Evolutionary conservation across 2,888 invertebrate genomes (phyloP), one percentile per base, ranked within the genome.

Genomic region (Dione vanillae): DNA sequence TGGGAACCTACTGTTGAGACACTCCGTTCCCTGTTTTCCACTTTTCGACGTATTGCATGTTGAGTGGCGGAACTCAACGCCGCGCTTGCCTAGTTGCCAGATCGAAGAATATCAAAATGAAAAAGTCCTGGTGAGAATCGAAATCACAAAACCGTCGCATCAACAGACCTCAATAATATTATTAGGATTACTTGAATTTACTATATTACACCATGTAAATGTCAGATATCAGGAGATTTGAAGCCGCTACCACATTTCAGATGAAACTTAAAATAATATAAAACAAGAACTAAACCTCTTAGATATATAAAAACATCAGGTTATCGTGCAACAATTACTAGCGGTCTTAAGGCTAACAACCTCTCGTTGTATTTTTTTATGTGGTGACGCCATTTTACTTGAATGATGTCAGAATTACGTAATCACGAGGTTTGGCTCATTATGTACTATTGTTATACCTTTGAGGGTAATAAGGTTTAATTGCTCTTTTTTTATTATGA

Each of bases 361-460:
- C 12, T 19, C 59, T 70, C 69, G 35, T 49, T 47, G 37, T 37
- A 61, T 67, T 61, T 61, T 69, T 70, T 70, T 69, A n/a, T 70
- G 59, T 70, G 59, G 43, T 70, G 69, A 70, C 65, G 69, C 69
- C 69, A 70, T 70, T 59, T 70, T 59, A 65, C 43, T 45, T 41
- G 40, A 19, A 52, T 70, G 69, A 70, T 70, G 69, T 70, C 69
- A 70, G 65, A 6, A 65, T 58, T 65, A 65, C 69, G 69, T 70
- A 70, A 70, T 8, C 65, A n/a, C 64, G 52, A 51, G 62, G 68
- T 52, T 58, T 51, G 69, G 65, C 51, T 58, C 51, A 12, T 51
- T 68, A 61, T 27, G 27, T 27, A 43, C 41, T 45, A 54, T 68
- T 62, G 43, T 62, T 52, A 35, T 54, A 51, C 47, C 64, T 51